Evolutionary conservation across 2,888 invertebrate species (phyloP).

Genomic region (Drosophila pegasa): DNA sequence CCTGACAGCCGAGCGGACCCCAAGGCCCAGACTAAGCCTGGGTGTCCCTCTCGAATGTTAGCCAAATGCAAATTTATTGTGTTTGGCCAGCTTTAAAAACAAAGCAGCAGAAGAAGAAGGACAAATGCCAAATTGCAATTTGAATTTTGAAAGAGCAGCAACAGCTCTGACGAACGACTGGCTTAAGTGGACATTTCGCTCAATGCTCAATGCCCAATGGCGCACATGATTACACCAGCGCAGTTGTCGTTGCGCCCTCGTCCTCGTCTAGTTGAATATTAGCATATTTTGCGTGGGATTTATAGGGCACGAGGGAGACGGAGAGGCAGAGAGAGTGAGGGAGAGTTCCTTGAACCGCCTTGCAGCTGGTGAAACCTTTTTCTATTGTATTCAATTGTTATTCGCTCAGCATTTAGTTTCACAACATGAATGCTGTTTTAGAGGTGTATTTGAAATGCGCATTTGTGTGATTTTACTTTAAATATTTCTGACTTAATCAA

Average conservation of each 20-base stretch:
- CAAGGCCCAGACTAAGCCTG: slow-evolving; percentile 5
- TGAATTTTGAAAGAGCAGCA: slow-evolving; percentile 4
- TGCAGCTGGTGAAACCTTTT: slow-evolving; percentile 27
- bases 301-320: not conserved
- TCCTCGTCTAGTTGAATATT: slow-evolving; percentile 22
- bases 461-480: slow-evolving; percentile 24
- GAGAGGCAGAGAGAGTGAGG: not conserved
- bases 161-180: slow-evolving; percentile 4
- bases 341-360: slow-evolving; percentile 42
- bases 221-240: slow-evolving; percentile 25
- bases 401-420: slow-evolving; percentile 9
- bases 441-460: slow-evolving; percentile 10
- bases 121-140: slow-evolving; percentile 6
- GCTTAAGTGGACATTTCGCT: slow-evolving; percentile 23
- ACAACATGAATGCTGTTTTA: not conserved
- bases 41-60: slow-evolving; percentile 8
- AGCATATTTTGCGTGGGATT: slow-evolving; percentile 26
- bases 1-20: slow-evolving; percentile 11
- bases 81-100: slow-evolving; percentile 4
- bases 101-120: not conserved
- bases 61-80: slow-evolving; percentile 19
- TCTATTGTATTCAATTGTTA: slow-evolving; percentile 9
- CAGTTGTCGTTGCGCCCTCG: slow-evolving; percentile 6
- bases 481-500: slow-evolving; percentile 40
- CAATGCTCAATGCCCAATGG: slow-evolving; percentile 28